Conservation (phyloP, 37 sponge, comb jelly and placozoan species). For the Cliona cf. orientalis region DNA sequence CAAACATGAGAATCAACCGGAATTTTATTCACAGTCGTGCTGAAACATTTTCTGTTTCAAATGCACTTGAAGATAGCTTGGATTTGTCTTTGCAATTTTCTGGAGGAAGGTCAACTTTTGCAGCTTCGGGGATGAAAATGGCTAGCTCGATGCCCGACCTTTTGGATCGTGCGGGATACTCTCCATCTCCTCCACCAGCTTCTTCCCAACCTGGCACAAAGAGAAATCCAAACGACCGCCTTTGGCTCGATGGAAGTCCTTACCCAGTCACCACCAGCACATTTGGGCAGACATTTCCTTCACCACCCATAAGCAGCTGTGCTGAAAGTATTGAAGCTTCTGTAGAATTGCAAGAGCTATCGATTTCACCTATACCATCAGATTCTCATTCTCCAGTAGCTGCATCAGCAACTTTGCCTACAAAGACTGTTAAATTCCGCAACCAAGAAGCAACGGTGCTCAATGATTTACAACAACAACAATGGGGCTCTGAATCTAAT, state of each 20-base stretch:
- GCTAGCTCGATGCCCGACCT: slow-evolving; percentile 1
- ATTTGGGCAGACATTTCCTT: not conserved
- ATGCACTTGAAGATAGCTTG: not conserved
- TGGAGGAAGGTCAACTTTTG: not conserved
- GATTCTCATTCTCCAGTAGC: too few species aligned
- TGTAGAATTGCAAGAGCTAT: too few species aligned
- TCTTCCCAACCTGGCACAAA: not conserved
- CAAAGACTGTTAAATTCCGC: too few species aligned
- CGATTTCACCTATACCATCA: too few species aligned
- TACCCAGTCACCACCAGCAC: not conserved
- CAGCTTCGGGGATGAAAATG: not conserved
- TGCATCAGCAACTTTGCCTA: too few species aligned
- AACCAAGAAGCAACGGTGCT: too few species aligned
- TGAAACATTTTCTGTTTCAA: not conserved
- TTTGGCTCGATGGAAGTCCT: slow-evolving; percentile 32
- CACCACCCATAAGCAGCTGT: not conserved
- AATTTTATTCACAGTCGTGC: not conserved
- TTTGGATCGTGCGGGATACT: not conserved
- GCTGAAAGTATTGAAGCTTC: too few species aligned
- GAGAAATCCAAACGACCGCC: not conserved
- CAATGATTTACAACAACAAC: too few species aligned
- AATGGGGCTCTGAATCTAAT: too few species aligned
- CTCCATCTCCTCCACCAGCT: not conserved
- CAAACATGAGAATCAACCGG: slow-evolving; percentile 9
- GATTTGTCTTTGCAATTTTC: not conserved